Base-by-base conservation (phyloP, 2,888 invertebrate species). In the Polymixis lichenea region DNA sequence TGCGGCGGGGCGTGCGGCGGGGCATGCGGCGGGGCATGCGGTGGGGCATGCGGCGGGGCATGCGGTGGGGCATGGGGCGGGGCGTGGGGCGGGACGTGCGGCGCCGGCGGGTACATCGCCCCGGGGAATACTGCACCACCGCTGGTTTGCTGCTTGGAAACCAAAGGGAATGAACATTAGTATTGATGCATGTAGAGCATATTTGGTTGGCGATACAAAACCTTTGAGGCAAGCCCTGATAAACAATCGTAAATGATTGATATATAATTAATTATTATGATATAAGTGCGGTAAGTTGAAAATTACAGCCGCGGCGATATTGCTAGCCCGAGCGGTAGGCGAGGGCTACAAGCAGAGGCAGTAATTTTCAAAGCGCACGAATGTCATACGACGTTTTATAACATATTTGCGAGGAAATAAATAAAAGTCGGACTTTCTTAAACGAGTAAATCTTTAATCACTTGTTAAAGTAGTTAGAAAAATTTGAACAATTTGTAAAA, bases 41-140 rank as follows among this genome's bases (percentile, higher is more conserved):
- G 70, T 0, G 32, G 32, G 38, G 38, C 43, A 25, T 64, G 61
- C 2, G 32, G 38, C n/a, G 62, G 38, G n/a, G 62, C 62, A 38
- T 62, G 62, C 0, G 80, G 46, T 0, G 74, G 8, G 9, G 58
- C 58, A 51, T 76, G 75, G 0, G 93, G 66, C 2, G 53, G 28
- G 1, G 70, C 64, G 46, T 64, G 70, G 0, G 61, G 61, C 0
- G 66, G 66, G 1, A 72, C 58, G 68, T 65, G 78, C 0, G 82
- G 71, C 0, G 67, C 82, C 0, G 90, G 94, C 80, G 95, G 88
- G 79, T 81, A 88, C n/a, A 94, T 89, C 22, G 91, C 92, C 0
- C 92, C 94, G 8, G 91, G 90, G 87, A 92, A 95, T 76, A 95
- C 95, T 3, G 93, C 90, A 22, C 91, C 93, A 71, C 88, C 93